Evolutionary conservation across 2,888 invertebrate species (phyloP), one percentile per base, ranked within the genome.

Genomic region (Leptopilina drosophilae): DNA sequence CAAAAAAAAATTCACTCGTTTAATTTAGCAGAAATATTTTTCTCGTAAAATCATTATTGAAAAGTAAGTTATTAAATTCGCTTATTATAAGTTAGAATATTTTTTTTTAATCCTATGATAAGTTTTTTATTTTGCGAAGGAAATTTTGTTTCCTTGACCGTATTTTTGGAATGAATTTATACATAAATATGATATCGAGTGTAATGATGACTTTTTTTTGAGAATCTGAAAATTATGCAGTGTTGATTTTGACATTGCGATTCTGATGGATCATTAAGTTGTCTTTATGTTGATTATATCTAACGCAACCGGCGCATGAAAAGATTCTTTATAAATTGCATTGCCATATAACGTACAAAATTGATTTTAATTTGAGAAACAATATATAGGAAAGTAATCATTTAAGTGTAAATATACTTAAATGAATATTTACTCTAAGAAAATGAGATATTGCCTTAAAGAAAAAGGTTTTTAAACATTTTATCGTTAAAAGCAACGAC

Each of bases 111-210:
- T 49, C 49, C 49, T 49, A 12, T 2, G 9, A 11, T 42, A 42
- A 8, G 7, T 62, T 62, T 62, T 20, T 15, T n/a, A 15, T 5
- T 62, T 20, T 20, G 11, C 8, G 15, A 7, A 62, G 15, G 12
- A 62, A 62, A 20, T 62, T 7, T 62, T 7, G 20, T 62, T 62
- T 62, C 62, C 62, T 62, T 62, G 62, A 20, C 62, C 62, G 62
- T n/a, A 6, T 62, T 62, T 15, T 20, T 62, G 62, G 20, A 15
- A 15, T 8, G 7, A 20, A 15, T 9, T 9, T 15, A 20, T 9
- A 20, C 3, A 33, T 33, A 20, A 9, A 20, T 62, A 5, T 20
- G 20, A 20, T 20, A 62, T 62, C 62, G 33, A 62, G 62, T 20
- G 8, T 62, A 20, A 62, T 20, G 20, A 3, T 62, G 33, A 9